A percentile compares a stretch with the other conserved stretches of the same genome.
Evolutionary conservation across 2,797 vertebrate species (phyloP).

Genomic region (Erethizon dorsatum): DNA sequence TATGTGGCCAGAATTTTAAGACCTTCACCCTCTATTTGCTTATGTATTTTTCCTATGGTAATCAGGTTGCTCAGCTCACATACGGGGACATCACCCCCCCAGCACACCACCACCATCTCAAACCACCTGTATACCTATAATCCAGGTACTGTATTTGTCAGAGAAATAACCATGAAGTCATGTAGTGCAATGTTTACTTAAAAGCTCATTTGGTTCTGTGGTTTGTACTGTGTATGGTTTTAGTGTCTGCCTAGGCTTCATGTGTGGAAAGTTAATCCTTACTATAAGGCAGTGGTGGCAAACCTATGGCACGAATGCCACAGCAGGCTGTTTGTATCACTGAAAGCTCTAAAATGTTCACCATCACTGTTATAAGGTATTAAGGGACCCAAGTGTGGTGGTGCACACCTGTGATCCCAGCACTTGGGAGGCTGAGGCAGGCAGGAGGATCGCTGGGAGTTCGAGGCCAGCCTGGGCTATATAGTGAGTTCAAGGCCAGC

Average conservation of each 20-base stretch:
- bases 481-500: background rate
- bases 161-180: conserved; percentile 65
- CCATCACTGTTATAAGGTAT: background rate
- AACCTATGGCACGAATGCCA: background rate
- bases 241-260: background rate
- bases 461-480: background rate
- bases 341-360: background rate
- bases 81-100: background rate
- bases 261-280: background rate
- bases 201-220: background rate
- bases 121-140: background rate
- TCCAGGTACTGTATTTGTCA: conserved; percentile 3
- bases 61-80: background rate
- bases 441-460: background rate
- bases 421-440: background rate
- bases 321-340: background rate
- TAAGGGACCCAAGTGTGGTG: background rate
- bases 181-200: conserved; percentile 34
- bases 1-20: background rate
- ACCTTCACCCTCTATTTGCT: background rate
- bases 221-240: background rate
- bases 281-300: background rate
- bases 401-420: background rate
- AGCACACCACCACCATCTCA: background rate
- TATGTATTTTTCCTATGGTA: background rate